Conservation (phyloP, 1,140 invertebrate genomes). For the Eubasilissa regina region DNA sequence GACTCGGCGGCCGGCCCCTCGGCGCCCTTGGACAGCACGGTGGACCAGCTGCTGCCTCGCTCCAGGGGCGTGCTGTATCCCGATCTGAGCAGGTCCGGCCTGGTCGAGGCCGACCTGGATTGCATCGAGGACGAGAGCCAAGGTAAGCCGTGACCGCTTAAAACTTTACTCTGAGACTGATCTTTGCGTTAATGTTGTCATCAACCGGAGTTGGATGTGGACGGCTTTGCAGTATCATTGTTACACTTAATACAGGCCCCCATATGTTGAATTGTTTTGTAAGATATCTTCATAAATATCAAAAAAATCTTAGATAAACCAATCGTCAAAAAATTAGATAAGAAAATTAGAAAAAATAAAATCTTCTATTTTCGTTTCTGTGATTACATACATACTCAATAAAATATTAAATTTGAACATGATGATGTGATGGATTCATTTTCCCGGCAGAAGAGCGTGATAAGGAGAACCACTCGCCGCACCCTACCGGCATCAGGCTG, state of each 20-base stretch:
- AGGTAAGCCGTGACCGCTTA: not conserved
- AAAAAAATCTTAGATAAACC: too few species aligned
- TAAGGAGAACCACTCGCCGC: constrained; percentile 68
- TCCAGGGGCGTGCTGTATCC: not conserved
- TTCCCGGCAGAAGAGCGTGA: constrained; percentile 61
- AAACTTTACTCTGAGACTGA: not conserved
- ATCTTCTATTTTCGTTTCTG: too few species aligned
- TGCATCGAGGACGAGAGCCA: constrained; percentile 8
- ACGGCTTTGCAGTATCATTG: too few species aligned
- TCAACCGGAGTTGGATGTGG: too few species aligned
- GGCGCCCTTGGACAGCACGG: constrained; percentile 47
- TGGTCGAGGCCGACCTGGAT: constrained; percentile 20
- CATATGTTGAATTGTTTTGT: too few species aligned
- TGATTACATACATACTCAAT: too few species aligned
- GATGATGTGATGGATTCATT: not conserved
- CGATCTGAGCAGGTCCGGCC: not conserved
- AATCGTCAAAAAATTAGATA: too few species aligned
- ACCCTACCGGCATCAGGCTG: constrained; percentile 77
- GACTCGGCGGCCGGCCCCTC: not conserved
- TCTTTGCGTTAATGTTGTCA: not conserved
- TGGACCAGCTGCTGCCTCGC: constrained; percentile 47
- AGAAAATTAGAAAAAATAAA: too few species aligned
- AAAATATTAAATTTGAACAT: too few species aligned
- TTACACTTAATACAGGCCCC: too few species aligned
- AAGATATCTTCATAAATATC: too few species aligned